phyloP scores from a whole-genome alignment of 37 sponge, comb jelly and placozoan species.

The Dysidea cf. avara region DNA sequence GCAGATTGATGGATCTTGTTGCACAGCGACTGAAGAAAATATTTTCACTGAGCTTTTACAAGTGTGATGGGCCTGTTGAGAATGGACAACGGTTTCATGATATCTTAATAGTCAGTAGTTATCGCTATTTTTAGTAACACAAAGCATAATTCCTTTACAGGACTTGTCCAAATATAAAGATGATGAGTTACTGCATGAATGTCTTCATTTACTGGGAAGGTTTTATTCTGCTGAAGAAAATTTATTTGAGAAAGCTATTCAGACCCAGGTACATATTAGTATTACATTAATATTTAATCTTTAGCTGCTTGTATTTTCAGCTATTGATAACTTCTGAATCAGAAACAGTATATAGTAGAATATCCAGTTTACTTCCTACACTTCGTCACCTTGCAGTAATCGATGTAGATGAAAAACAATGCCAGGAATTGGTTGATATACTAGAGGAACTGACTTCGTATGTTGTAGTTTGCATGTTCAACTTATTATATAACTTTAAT shows the following conservation, averaged over 20 bases:
- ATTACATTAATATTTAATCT: background rate
- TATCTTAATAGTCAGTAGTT: background rate
- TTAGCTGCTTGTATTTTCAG: slow-evolving; percentile 4
- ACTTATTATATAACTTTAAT: background rate
- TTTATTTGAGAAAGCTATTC: slow-evolving; percentile 58
- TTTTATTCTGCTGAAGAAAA: slow-evolving; percentile 35
- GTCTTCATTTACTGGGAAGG: slow-evolving; percentile 50
- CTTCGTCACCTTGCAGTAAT: slow-evolving; percentile 3
- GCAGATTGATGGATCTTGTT: too few species aligned
- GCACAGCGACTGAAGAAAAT: too few species aligned
- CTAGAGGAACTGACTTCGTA: background rate
- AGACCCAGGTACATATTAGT: slow-evolving; percentile 12
- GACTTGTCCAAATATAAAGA: slow-evolving; percentile 53
- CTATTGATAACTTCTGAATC: slow-evolving; percentile 21
- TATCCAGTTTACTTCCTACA: slow-evolving; percentile 5
- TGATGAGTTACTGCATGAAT: slow-evolving; percentile 41
- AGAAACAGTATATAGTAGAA: background rate
- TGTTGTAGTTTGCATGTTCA: too few species aligned
- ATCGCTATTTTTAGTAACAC: too few species aligned
- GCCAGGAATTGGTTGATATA: background rate
- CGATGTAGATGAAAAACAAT: background rate
- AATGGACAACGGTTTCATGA: background rate
- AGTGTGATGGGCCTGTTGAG: too few species aligned
- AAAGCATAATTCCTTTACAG: background rate
- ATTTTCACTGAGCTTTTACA: too few species aligned